Base-by-base conservation (phyloP, 2,797 vertebrate species). In the Eulemur rubriventer region DNA sequence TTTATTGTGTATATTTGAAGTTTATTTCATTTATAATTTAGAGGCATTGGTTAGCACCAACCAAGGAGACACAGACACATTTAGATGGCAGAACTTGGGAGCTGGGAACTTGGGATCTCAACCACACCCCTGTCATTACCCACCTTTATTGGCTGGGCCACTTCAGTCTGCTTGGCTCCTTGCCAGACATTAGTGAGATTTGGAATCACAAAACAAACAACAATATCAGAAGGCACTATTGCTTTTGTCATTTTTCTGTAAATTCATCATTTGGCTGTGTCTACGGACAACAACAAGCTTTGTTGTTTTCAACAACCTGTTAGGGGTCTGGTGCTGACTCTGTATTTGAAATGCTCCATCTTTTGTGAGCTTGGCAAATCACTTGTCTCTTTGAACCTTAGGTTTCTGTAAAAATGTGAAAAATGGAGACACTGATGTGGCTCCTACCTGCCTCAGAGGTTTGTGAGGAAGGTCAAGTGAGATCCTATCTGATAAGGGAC, bases 301-400 rank as follows among this genome's bases (percentile, higher is more conserved):
- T 91, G 69, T 91, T 93, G 65, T 94, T 95, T 85, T 89, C 13
- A 96, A 80, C 38, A 61, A 50, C 2, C 8, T 92, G 41, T 79
- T 24, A 75, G 20, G 55, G 55, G 10, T 88, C 28, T 26, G 28
- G 41, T 48, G 59, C 28, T 95, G 65, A 33, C 18, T 89, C 55
- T 83, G 30, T 67, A 13, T 94, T 96, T 89, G 48, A 96, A 96
- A 94, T 75, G 35, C 33, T 85, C 24, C 57, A 75, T 69, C 69
- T 55, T 95, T 91, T 75, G 18, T 92, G 59, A 95, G 43, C 13
- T 72, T 93, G 59, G 17, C 38, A 91, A 95, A 93, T 96, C 67
- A 82, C 8, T 89, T 89, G 63, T 50, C 57, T 88, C 50, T 81
- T 94, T 96, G 83, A 94, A 90, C 41, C 20, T 93, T 75, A 63